phyloP scores from a whole-genome alignment of 2,888 invertebrate species.

The Aquatica leii region DNA sequence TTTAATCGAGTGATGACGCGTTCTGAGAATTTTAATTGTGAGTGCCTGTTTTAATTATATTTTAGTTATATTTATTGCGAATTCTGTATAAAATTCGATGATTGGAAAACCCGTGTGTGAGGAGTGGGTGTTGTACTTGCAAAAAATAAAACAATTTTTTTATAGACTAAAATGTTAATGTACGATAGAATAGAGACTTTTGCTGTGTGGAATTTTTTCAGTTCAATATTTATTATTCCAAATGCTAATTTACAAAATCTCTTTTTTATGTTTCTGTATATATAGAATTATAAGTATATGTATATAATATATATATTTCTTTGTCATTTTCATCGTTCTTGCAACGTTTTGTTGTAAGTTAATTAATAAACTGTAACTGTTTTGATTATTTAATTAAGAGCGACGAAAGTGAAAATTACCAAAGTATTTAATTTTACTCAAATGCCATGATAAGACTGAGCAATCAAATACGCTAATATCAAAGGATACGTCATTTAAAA shows the following conservation, averaged over 20 bases:
- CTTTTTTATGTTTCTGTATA: conserved; percentile 1
- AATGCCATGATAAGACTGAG: no score
- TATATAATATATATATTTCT: conserved; percentile 2
- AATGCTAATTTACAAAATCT: conserved; percentile 1
- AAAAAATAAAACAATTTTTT: background rate
- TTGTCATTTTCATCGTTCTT: background rate
- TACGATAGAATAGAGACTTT: conserved; percentile 1
- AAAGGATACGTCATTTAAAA: no score
- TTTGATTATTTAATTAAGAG: no score
- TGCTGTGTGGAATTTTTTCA: conserved; percentile 2
- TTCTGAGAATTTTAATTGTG: background rate
- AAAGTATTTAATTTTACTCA: no score
- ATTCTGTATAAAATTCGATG: conserved; percentile 14
- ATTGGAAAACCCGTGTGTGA: background rate
- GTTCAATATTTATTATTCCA: background rate
- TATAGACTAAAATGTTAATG: background rate
- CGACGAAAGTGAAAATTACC: no score
- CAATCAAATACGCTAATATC: no score
- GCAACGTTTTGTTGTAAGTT: background rate
- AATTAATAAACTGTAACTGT: no score
- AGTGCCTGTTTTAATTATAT: conserved; percentile 13
- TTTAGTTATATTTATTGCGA: conserved; percentile 3
- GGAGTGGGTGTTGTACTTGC: background rate
- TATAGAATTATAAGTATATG: conserved; percentile 12
- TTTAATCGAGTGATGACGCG: background rate